Evolutionary conservation across 2,888 invertebrate species (phyloP).

Genomic region (Tetropium fuscum): DNA sequence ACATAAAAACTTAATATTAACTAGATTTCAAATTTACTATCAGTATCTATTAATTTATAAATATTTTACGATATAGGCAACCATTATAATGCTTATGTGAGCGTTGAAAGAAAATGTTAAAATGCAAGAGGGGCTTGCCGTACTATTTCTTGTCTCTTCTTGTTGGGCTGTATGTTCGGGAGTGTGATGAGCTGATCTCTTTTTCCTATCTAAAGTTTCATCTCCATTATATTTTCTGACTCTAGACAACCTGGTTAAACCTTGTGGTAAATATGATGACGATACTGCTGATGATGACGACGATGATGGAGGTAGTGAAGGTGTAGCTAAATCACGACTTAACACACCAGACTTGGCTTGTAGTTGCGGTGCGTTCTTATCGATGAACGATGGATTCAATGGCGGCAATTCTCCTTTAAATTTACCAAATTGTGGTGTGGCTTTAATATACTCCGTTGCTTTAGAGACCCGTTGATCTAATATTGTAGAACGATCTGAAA

Average conservation of each 20-base stretch:
- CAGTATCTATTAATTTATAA: slow-evolving; percentile 34
- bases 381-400: slow-evolving; percentile 65
- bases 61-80: slow-evolving; percentile 32
- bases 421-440: slow-evolving; percentile 78
- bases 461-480: slow-evolving; percentile 64
- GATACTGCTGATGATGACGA: slow-evolving; percentile 44
- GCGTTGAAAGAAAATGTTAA: slow-evolving; percentile 18
- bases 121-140: slow-evolving; percentile 15
- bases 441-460: slow-evolving; percentile 73
- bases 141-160: slow-evolving; percentile 17
- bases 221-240: slow-evolving; percentile 51
- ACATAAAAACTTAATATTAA: slow-evolving; percentile 23
- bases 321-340: slow-evolving; percentile 59
- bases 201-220: slow-evolving; percentile 34
- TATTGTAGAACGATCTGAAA: slow-evolving; percentile 50
- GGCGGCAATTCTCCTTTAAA: slow-evolving; percentile 82
- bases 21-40: too few species aligned
- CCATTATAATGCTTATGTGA: slow-evolving; percentile 25
- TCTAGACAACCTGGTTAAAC: slow-evolving; percentile 65
- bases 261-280: slow-evolving; percentile 25
- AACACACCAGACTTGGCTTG: slow-evolving; percentile 43
- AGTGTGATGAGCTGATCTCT: slow-evolving; percentile 59
- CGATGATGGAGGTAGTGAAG: slow-evolving; percentile 44
- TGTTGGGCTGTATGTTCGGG: slow-evolving; percentile 55
- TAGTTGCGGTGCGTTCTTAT: slow-evolving; percentile 38